Evolutionary conservation across 2,113 vertebrate genomes (phyloP).

Genomic region (Strix uralensis): DNA sequence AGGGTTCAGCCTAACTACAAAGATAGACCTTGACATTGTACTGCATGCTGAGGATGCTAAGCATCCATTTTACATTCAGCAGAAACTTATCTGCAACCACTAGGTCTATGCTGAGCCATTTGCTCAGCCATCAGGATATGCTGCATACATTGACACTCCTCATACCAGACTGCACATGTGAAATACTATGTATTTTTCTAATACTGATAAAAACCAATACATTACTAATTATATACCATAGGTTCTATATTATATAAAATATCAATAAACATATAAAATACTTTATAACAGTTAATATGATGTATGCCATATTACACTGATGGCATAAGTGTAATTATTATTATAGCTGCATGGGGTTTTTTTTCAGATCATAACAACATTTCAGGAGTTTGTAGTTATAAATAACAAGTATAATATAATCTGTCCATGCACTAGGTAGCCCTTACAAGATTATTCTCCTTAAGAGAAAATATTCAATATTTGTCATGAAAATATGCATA

Average conservation of each 20-base stretch:
- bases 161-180: accelerated
- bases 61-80: not conserved
- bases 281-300: not conserved
- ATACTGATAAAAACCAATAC: not conserved
- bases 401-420: not conserved
- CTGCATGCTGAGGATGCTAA: not conserved
- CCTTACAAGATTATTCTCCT: not conserved
- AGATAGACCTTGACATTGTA: not conserved
- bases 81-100: not conserved
- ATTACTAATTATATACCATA: not conserved
- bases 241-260: not conserved
- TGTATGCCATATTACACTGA: not conserved
- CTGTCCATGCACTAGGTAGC: not conserved
- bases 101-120: not conserved
- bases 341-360: not conserved
- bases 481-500: not conserved
- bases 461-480: not conserved
- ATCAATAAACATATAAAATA: not conserved
- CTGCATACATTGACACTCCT: not conserved
- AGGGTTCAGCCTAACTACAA: not conserved
- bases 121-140: not conserved
- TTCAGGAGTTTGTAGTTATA: not conserved
- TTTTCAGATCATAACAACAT: not conserved
- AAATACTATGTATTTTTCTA: not conserved
- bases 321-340: not conserved